Evolutionary conservation across 2,113 vertebrate species (phyloP).

Genomic region (Coptodon rendalli): DNA sequence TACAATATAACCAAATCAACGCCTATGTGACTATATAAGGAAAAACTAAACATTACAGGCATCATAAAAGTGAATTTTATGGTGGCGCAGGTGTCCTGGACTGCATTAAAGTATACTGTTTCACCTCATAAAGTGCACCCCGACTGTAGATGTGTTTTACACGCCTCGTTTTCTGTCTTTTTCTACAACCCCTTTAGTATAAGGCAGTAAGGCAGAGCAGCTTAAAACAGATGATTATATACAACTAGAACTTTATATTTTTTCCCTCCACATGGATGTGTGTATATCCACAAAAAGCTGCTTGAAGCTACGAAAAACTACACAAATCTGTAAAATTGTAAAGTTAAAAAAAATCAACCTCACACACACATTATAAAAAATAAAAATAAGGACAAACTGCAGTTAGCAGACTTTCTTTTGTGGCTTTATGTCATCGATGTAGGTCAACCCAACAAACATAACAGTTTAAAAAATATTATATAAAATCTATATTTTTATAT

Average conservation of each 20-base stretch:
- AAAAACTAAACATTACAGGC: not conserved
- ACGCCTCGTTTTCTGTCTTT: not conserved
- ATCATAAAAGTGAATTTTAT: not conserved
- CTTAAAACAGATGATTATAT: not conserved
- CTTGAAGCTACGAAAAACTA: not conserved
- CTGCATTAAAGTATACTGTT: not conserved
- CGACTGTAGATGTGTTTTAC: not conserved
- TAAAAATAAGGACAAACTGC: not conserved
- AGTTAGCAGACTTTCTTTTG: not conserved
- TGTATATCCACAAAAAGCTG: not conserved
- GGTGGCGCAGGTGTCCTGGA: not conserved
- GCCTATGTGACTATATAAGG: not conserved
- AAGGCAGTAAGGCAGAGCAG: not conserved
- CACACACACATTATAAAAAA: not conserved
- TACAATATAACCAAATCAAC: not conserved
- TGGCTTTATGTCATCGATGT: not conserved
- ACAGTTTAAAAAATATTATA: not conserved
- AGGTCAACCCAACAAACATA: not conserved
- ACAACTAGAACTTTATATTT: not conserved
- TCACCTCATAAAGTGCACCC: not conserved
- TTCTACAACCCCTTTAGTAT: not conserved
- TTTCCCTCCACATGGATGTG: not conserved
- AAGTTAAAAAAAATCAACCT: not conserved
- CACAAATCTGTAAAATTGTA: not conserved
- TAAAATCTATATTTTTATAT: not conserved